These are phyloP conservation scores for Emydocephalus ijimae DNA, from an alignment of 2,113 vertebrate genomes.

Conservation along the genomic window DNA sequence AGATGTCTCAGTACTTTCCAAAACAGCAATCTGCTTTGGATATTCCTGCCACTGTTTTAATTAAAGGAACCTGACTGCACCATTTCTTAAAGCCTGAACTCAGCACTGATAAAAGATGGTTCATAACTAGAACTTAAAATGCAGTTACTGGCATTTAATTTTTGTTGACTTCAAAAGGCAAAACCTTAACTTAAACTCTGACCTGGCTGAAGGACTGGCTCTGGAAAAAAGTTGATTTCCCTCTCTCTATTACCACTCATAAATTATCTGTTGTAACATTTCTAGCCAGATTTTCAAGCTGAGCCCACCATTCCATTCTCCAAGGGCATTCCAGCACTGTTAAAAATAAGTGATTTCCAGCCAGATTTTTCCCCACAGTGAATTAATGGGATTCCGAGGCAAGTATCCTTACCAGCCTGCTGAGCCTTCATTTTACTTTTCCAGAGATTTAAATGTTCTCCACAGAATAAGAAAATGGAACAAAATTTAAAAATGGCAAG, in stretches of 20 bases:
- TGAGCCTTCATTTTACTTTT: background rate
- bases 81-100: constrained; percentile 9
- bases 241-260: background rate
- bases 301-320: background rate
- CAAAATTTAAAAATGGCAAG: constrained; percentile 33
- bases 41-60: constrained; percentile 6
- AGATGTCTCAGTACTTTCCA: background rate
- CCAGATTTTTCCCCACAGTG: background rate
- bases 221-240: background rate
- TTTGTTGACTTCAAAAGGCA: background rate
- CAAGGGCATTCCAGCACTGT: background rate
- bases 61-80: constrained; percentile 13
- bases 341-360: background rate
- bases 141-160: background rate
- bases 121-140: background rate
- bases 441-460: background rate
- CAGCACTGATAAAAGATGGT: constrained; percentile 1
- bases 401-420: background rate
- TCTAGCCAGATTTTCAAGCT: background rate
- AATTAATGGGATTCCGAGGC: constrained; percentile 1
- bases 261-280: constrained; percentile 1
- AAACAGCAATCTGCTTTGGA: background rate
- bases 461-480: constrained; percentile 20
- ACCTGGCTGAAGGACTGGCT: background rate
- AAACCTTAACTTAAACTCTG: background rate